Base-by-base conservation (phyloP, 2,888 invertebrate species). In the Harmothoe impar region DNA sequence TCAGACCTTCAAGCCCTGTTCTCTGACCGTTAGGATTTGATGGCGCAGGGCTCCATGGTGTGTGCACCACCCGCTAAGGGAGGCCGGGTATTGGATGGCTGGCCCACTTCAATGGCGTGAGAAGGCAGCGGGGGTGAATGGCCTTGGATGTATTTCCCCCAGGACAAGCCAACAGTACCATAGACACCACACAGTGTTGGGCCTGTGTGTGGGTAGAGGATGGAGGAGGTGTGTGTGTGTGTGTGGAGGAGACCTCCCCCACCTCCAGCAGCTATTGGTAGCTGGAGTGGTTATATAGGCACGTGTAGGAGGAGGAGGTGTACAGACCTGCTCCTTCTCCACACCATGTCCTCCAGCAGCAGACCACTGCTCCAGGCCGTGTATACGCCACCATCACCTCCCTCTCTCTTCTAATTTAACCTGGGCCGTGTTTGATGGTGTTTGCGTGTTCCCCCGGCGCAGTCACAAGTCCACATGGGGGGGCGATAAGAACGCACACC, bases 61-160 rank as follows among this genome's bases (percentile, higher is more conserved):
- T 43, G 43, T 43, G 43, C 43, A 43, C 43, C 43, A 10, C 10
- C 43, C 43, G 3, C n/a, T n/a, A n/a, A n/a, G n/a, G n/a, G n/a
- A n/a, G 43, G 43, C 10, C 43, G 43, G n/a, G n/a, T 62, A 62
- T 62, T 62, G 62, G 20, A 62, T n/a, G 62, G 62, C 62, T 3
- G 3, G 12, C 43, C 43, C 62, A n/a, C 62, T 62, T 20, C 62
- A 43, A 3, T 62, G 62, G 62, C 20, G 62, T 62, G 62, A 62
- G 20, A 62, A 62, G 23, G 62, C 23, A n/a, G 62, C n/a, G n/a
- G 62, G 62, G n/a, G 20, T 62, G 62, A 62, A n/a, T n/a, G 62
- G n/a, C 62, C 62, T 62, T 62, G 62, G 62, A 62, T n/a, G 62
- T 62, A n/a, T n/a, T 62, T n/a, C 62, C 62, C n/a, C 62, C n/a